Conservation (phyloP, 2,888 invertebrate genomes). For the Microchrysa polita region DNA sequence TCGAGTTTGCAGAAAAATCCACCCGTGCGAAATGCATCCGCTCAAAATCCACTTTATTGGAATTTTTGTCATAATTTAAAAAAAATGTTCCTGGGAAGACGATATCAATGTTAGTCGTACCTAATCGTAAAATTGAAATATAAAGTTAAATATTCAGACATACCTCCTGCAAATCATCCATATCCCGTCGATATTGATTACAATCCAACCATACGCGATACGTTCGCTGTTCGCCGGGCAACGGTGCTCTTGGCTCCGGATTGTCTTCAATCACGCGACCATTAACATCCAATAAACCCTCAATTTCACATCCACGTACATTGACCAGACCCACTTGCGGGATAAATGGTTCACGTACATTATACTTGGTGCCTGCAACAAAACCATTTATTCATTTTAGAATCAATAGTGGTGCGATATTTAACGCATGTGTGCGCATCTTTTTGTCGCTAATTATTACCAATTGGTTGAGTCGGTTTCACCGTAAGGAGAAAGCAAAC, state of each 20-base stretch:
- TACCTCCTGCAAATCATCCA: slow-evolving; percentile 85
- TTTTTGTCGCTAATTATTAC: slow-evolving; percentile 63
- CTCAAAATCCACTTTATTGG: no score
- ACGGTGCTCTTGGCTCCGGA: slow-evolving; percentile 85
- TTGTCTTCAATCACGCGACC: slow-evolving; percentile 97
- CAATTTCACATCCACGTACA: slow-evolving; percentile 97
- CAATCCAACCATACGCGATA: slow-evolving; percentile 95
- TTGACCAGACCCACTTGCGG: slow-evolving; percentile 91
- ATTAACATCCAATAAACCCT: slow-evolving; percentile 95
- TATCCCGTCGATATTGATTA: slow-evolving; percentile 95
- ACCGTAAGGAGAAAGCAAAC: slow-evolving; percentile 97
- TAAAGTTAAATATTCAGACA: not conserved
- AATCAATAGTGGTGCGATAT: slow-evolving; percentile 17
- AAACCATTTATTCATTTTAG: not conserved
- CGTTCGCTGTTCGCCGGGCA: slow-evolving; percentile 89
- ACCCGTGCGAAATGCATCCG: no score
- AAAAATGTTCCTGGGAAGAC: no score
- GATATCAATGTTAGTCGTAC: no score
- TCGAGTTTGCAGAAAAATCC: no score
- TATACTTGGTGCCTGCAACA: slow-evolving; percentile 76
- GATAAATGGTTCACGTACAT: slow-evolving; percentile 84
- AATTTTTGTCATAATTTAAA: no score
- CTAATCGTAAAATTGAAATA: no score
- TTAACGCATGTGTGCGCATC: no score
- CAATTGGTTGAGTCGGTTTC: slow-evolving; percentile 83